A percentile compares a stretch with the other conserved stretches of the same genome.
Conservation (phyloP, 1,140 invertebrate genomes). For the Sinonovacula constricta region DNA sequence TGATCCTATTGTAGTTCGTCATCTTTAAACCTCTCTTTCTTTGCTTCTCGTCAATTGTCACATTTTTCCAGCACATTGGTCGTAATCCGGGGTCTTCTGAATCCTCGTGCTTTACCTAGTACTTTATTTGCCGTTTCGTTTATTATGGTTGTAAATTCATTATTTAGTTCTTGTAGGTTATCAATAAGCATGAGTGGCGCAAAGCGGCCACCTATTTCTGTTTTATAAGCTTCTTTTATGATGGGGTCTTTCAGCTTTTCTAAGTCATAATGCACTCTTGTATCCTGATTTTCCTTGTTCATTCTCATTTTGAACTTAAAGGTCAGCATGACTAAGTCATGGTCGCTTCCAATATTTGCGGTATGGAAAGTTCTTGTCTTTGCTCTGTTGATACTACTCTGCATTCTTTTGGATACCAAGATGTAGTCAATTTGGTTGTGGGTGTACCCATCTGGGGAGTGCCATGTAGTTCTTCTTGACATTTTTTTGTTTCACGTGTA, state of each 20-base stretch:
- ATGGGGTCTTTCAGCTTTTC: slow-evolving; percentile 52
- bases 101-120: no score
- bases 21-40: no score
- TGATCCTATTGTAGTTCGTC: no score
- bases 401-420: slow-evolving; percentile 24
- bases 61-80: no score
- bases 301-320: slow-evolving; percentile 44
- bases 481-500: no score
- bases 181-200: slow-evolving; percentile 36
- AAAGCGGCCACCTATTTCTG: slow-evolving; percentile 48
- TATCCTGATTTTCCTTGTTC: background rate
- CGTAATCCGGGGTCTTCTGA: no score
- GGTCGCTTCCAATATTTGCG: slow-evolving; percentile 53
- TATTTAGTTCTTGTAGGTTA: no score
- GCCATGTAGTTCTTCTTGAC: slow-evolving; percentile 12
- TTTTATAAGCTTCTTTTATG: slow-evolving; percentile 39
- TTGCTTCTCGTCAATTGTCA: no score
- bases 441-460: slow-evolving; percentile 20
- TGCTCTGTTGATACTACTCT: slow-evolving; percentile 53
- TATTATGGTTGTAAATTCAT: no score
- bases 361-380: slow-evolving; percentile 52
- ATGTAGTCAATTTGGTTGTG: slow-evolving; percentile 58
- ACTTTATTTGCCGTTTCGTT: no score
- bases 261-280: slow-evolving; percentile 35
- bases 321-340: slow-evolving; percentile 56